Evolutionary conservation across 2,888 invertebrate species (phyloP).

Genomic region (Ophraella communa): DNA sequence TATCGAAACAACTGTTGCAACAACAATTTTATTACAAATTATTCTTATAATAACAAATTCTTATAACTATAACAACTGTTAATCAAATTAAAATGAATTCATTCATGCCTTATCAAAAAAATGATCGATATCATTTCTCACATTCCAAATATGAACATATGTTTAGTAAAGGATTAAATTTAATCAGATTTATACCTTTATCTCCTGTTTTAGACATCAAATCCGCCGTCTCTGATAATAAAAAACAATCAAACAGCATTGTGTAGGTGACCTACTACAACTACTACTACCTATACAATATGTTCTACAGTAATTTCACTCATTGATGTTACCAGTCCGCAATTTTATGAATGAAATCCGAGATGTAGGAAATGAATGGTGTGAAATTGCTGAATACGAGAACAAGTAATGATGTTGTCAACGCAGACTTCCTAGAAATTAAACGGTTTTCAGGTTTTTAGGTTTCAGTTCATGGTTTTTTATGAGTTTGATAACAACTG

Average conservation of each 20-base stretch:
- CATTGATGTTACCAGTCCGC: background rate
- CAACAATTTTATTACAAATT: too few relatives aligned
- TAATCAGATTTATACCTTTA: too few relatives aligned
- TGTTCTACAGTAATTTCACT: background rate
- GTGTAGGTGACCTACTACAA: slow-evolving; percentile 3
- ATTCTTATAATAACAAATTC: too few relatives aligned
- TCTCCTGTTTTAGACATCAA: background rate
- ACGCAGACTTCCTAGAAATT: background rate
- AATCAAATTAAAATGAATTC: too few relatives aligned
- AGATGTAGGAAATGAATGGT: background rate
- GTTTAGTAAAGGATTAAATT: too few relatives aligned
- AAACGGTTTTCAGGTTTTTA: background rate
- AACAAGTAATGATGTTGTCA: background rate
- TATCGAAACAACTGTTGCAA: too few relatives aligned
- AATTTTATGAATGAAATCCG: slow-evolving; percentile 1
- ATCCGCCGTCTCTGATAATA: background rate
- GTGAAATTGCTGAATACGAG: slow-evolving; percentile 1
- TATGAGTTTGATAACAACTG: too few relatives aligned
- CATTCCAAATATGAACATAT: too few relatives aligned
- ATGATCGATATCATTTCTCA: too few relatives aligned
- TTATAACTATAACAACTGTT: too few relatives aligned
- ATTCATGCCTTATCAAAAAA: too few relatives aligned
- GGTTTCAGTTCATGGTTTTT: too few relatives aligned
- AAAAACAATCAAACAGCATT: background rate
- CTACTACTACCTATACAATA: background rate